phyloP scores from a whole-genome alignment of 92 coral and sea anemone species.

The Hydrozoanthus gracilis region DNA sequence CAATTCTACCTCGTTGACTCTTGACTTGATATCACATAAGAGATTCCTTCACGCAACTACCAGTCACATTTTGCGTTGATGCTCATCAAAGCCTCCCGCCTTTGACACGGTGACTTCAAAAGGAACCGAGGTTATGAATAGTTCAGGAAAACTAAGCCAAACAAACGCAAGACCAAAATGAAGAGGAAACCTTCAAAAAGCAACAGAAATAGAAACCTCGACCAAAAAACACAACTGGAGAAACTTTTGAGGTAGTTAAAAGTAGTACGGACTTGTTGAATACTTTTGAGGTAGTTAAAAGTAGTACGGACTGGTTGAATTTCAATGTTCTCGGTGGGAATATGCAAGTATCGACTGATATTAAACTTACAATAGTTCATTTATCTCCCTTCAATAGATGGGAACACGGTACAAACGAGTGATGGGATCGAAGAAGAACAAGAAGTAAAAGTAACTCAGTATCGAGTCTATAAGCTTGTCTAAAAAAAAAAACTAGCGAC shows the following conservation, averaged over 20 bases:
- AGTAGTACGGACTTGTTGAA: too few species aligned
- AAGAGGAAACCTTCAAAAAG: background rate
- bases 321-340: too few species aligned
- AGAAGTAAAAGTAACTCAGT: too few species aligned
- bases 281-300: too few species aligned
- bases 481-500: too few species aligned
- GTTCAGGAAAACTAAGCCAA: background rate
- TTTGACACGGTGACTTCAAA: background rate
- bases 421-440: too few species aligned
- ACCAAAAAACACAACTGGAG: background rate
- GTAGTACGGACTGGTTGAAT: too few species aligned
- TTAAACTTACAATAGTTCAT: too few species aligned
- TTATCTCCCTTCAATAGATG: too few species aligned
- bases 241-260: background rate
- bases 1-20: background rate
- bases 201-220: background rate
- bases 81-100: background rate
- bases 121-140: background rate
- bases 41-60: background rate
- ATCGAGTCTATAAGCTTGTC: too few species aligned
- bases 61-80: background rate
- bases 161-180: background rate
- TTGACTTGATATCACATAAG: background rate
- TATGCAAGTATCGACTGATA: too few species aligned
- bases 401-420: too few species aligned